These are phyloP conservation scores for Oostethus manadensis DNA, from an alignment of 2,113 vertebrate species.

Conservation along the genomic window DNA sequence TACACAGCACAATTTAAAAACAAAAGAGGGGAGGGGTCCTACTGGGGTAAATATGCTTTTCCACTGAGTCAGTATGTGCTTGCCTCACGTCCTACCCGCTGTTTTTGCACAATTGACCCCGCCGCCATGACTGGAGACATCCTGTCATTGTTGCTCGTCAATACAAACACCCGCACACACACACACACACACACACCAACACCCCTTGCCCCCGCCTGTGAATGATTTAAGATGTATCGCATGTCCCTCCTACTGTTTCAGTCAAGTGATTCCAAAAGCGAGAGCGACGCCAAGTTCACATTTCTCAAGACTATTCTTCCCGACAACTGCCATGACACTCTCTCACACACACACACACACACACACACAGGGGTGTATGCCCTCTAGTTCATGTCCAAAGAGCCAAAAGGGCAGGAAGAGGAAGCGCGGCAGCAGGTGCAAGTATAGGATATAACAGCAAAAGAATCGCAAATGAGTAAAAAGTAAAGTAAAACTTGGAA, in stretches of 20 bases:
- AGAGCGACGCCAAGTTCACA: slow-evolving; percentile 35
- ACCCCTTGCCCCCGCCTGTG: slow-evolving; percentile 21
- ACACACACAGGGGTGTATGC: neutral
- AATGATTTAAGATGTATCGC: slow-evolving; percentile 66
- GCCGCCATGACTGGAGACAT: slow-evolving; percentile 45
- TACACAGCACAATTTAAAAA: neutral
- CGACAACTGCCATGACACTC: slow-evolving; percentile 31
- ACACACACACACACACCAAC: slow-evolving; percentile 19
- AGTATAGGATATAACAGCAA: neutral
- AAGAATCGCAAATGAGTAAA: too few species aligned
- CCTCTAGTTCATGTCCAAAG: neutral
- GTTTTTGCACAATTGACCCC: slow-evolving; percentile 44
- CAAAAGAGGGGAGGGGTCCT: neutral
- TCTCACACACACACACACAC: neutral
- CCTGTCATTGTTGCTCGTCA: slow-evolving; percentile 63
- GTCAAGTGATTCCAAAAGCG: slow-evolving; percentile 36
- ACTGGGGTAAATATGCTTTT: slow-evolving; percentile 14
- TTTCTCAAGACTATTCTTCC: slow-evolving; percentile 43
- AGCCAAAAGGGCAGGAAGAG: neutral
- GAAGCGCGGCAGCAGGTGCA: neutral
- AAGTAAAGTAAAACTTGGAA: too few species aligned
- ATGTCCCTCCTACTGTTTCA: slow-evolving; percentile 53
- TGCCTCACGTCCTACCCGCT: slow-evolving; percentile 25
- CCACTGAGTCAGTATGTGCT: slow-evolving; percentile 37
- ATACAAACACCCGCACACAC: slow-evolving; percentile 1